Base-by-base conservation (phyloP, 2,888 invertebrate genomes). In the Orchesella flavescens region DNA sequence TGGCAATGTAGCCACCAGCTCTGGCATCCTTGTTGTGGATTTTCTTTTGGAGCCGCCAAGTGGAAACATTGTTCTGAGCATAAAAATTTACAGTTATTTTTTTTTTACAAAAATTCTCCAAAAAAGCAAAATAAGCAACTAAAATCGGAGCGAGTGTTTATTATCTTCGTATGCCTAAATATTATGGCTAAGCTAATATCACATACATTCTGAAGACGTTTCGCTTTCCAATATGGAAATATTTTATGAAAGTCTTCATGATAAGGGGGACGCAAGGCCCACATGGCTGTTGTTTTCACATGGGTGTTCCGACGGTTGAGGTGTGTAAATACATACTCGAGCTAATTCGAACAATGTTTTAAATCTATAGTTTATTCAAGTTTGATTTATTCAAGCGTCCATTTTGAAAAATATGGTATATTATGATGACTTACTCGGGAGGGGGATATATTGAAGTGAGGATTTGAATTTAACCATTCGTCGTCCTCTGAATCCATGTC, bases 401-500 rank as follows among this genome's bases (percentile, higher is more conserved):
- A 34, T 7, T 34, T 34, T 34, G 7, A 34, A 34, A 34, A 2
- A 4, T 34, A 34, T 34, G n/a, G 34, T 34, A 34, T 34, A 34
- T n/a, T n/a, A 63, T 66, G 5, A 3, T 49, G 21, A 34, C 17
- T 79, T 72, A 79, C 79, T 0, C 79, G 61, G 53, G 15, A 44
- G 7, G 79, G 72, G 2, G 79, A 72, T 43, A 79, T 79, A n/a
- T 57, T 0, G 10, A 34, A 23, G 4, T 71, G 17, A 13, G 15
- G 1, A 19, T 83, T n/a, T 1, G 34, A 13, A 9, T 55, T 19
- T 12, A 83, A 15, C 76, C 76, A 83, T 19, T 77, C 72, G 71
- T 83, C 83, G 46, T 83, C 83, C 1, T 83, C 83, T 1, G 77
- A 65, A 17, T 77, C 83, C 77, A 77, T 55, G 34, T 83, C 83